phyloP scores from a whole-genome alignment of 2,888 invertebrate genomes.

The Conus canariensis region DNA sequence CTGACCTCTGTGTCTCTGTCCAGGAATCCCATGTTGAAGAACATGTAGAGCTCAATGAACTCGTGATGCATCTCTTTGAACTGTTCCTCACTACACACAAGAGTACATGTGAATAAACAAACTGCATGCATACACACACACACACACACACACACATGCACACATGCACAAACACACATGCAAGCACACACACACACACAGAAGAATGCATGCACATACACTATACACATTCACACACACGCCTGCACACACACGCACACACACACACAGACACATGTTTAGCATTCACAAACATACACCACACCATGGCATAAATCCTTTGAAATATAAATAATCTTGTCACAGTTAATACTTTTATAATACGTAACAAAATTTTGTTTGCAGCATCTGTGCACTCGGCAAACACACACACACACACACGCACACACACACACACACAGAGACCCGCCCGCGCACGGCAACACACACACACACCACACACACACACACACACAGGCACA shows the following conservation, averaged over 20 bases:
- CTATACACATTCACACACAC: not conserved
- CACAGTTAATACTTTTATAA: no score
- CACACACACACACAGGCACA: not conserved
- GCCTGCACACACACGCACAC: not conserved
- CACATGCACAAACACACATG: not conserved
- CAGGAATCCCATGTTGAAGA: constrained; percentile 22
- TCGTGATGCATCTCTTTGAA: not conserved
- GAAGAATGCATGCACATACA: no score
- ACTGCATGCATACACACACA: not conserved
- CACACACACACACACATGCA: not conserved
- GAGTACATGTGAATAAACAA: not conserved
- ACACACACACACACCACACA: not conserved
- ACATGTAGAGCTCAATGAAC: constrained; percentile 27
- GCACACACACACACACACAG: no score
- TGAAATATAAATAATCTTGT: no score
- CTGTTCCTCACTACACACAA: constrained; percentile 23
- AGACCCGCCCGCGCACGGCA: not conserved
- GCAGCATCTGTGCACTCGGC: no score
- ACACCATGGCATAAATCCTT: no score
- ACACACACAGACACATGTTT: not conserved
- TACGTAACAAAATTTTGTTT: no score
- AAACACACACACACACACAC: no score
- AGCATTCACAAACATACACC: no score
- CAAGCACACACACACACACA: not conserved
- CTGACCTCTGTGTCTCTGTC: not conserved